A percentile compares a stretch with the other conserved stretches of the same genome.
Conservation (phyloP, 2,113 vertebrate species). For the Acanthochromis polyacanthus region DNA sequence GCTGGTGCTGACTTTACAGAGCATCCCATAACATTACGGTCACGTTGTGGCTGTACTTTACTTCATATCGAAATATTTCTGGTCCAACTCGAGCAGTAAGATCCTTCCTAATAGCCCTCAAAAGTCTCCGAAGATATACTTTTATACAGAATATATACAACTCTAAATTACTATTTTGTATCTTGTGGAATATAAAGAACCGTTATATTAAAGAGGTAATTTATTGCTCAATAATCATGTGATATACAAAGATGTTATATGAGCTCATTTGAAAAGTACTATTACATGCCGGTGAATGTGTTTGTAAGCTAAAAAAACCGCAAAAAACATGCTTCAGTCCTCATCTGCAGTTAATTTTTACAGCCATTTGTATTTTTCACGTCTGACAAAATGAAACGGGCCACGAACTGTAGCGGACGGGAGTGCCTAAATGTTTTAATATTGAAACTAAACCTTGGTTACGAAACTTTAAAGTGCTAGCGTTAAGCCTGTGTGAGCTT, state of each 20-base stretch:
- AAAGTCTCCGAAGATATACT: slow-evolving; percentile 74
- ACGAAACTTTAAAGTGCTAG: slow-evolving; percentile 60
- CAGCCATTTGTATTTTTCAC: slow-evolving; percentile 48
- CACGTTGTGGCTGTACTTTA: slow-evolving; percentile 36
- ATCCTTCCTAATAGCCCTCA: slow-evolving; percentile 49
- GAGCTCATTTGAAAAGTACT: slow-evolving; percentile 65
- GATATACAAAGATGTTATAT: slow-evolving; percentile 64
- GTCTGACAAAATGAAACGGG: slow-evolving; percentile 40
- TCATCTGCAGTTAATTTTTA: slow-evolving; percentile 43
- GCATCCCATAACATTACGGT: slow-evolving; percentile 46
- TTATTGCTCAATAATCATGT: slow-evolving; percentile 73
- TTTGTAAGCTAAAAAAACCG: slow-evolving; percentile 61
- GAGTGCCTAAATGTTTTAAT: slow-evolving; percentile 71
- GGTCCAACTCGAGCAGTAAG: slow-evolving; percentile 49
- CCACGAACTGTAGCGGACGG: slow-evolving; percentile 60
- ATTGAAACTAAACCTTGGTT: slow-evolving; percentile 49
- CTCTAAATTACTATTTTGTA: slow-evolving; percentile 84
- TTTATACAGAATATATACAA: slow-evolving; percentile 82
- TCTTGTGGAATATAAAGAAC: slow-evolving; percentile 77
- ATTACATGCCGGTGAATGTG: slow-evolving; percentile 72
- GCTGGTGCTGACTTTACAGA: slow-evolving; percentile 27
- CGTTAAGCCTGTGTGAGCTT: slow-evolving; percentile 54
- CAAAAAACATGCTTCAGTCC: slow-evolving; percentile 56
- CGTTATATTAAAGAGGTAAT: slow-evolving; percentile 78
- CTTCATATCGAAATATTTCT: slow-evolving; percentile 54